These are phyloP conservation scores for Percopsis omiscomaycus DNA, from an alignment of 2,797 vertebrate genomes.

Conservation along the genomic window DNA sequence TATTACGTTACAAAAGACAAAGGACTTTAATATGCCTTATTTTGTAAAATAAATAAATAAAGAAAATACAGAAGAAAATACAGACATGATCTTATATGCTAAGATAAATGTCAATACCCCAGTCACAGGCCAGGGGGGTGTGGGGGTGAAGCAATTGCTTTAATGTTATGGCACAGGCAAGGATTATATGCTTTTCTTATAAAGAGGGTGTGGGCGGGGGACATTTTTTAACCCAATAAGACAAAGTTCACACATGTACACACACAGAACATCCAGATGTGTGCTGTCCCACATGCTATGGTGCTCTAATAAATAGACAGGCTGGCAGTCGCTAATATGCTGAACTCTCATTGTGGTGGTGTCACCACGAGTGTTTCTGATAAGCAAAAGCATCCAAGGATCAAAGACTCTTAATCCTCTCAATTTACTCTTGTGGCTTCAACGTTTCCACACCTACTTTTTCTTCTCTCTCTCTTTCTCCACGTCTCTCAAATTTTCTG, in stretches of 20 bases:
- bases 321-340: conserved; percentile 78
- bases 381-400: conserved; percentile 80
- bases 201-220: conserved; percentile 29
- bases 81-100: background rate
- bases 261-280: conserved; percentile 26
- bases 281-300: conserved; percentile 63
- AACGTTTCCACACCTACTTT: conserved; percentile 61
- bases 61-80: background rate
- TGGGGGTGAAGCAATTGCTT: conserved; percentile 16
- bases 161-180: conserved; percentile 49
- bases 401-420: conserved; percentile 81
- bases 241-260: conserved; percentile 30
- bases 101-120: background rate
- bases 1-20: too few relatives aligned
- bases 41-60: background rate
- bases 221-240: too few relatives aligned
- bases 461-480: conserved; percentile 3
- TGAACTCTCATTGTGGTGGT: conserved; percentile 82
- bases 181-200: conserved; percentile 49
- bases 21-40: too few relatives aligned
- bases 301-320: conserved; percentile 77
- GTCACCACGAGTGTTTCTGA: conserved; percentile 85
- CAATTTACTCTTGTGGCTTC: conserved; percentile 69
- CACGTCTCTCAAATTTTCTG: conserved; percentile 6
- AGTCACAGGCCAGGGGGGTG: background rate